Percentiles rank a stretch among this genome's conserved stretches.
Evolutionary conservation across 1,140 invertebrate species (phyloP).

Genomic region (Ooceraea biroi): DNA sequence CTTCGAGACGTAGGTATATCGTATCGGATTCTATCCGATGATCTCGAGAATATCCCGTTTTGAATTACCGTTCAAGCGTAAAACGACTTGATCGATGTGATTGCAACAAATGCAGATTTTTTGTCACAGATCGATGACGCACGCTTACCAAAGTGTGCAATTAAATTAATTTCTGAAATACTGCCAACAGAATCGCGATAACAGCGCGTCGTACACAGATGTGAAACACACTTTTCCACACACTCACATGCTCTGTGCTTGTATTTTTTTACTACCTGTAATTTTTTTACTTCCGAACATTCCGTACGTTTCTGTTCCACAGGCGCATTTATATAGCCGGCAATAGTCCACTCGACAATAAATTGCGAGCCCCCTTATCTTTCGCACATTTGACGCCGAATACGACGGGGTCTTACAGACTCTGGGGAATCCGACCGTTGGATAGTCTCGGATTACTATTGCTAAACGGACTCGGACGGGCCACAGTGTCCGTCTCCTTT

Average conservation of each 20-base stretch:
- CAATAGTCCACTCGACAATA: slow-evolving; percentile 46
- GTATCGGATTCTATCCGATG: too few species aligned
- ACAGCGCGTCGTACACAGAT: too few species aligned
- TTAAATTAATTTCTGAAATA: too few species aligned
- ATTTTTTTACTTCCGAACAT: background rate
- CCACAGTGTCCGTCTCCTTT: slow-evolving; percentile 49
- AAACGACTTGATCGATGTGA: too few species aligned
- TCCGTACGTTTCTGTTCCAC: background rate
- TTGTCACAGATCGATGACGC: background rate
- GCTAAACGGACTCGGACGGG: slow-evolving; percentile 41
- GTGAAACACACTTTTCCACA: too few species aligned
- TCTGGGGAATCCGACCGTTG: slow-evolving; percentile 49
- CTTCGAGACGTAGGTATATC: background rate
- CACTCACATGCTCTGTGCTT: background rate
- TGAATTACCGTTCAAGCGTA: background rate
- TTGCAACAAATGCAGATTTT: too few species aligned
- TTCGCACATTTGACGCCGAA: slow-evolving; percentile 35
- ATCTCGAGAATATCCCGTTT: background rate
- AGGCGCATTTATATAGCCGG: background rate
- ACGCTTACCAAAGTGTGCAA: too few species aligned
- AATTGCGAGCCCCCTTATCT: slow-evolving; percentile 59
- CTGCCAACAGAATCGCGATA: too few species aligned
- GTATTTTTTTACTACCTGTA: too few species aligned
- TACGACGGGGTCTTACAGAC: slow-evolving; percentile 28
- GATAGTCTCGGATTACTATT: slow-evolving; percentile 64